phyloP scores from a whole-genome alignment of 2,113 vertebrate genomes.

The Oryzias javanicus region DNA sequence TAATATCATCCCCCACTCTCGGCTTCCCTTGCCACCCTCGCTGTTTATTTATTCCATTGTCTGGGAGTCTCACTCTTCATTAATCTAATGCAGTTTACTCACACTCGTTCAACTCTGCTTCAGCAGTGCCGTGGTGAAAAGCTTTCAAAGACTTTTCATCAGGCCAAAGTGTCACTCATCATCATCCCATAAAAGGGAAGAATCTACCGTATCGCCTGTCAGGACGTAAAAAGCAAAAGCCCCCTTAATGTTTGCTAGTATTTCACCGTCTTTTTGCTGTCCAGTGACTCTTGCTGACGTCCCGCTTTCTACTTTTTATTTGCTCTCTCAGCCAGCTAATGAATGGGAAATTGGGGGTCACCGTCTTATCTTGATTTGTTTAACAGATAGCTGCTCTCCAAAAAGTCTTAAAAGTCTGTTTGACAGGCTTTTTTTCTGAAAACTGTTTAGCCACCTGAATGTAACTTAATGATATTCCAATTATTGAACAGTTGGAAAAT shows the following conservation, averaged over 20 bases:
- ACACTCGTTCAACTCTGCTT: slow-evolving; percentile 45
- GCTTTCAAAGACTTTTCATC: slow-evolving; percentile 25
- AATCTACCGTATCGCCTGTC: slow-evolving; percentile 16
- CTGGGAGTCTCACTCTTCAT: slow-evolving; percentile 52
- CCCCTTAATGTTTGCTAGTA: slow-evolving; percentile 3
- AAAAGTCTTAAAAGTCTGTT: slow-evolving; percentile 21
- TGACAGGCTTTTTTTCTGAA: slow-evolving; percentile 10
- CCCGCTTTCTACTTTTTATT: slow-evolving; percentile 4
- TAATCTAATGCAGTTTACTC: slow-evolving; percentile 60
- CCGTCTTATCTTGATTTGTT: slow-evolving; percentile 21
- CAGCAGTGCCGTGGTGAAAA: slow-evolving; percentile 49
- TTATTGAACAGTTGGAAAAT: no score
- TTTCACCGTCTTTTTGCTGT: slow-evolving; percentile 1
- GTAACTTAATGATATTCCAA: background rate
- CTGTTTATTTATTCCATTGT: slow-evolving; percentile 43
- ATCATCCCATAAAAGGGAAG: slow-evolving; percentile 23
- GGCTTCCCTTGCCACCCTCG: slow-evolving; percentile 16
- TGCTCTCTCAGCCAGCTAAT: slow-evolving; percentile 17
- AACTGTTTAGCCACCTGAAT: slow-evolving; percentile 21
- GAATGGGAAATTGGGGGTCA: slow-evolving; percentile 18
- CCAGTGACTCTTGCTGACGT: slow-evolving; percentile 6
- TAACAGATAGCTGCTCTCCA: slow-evolving; percentile 21
- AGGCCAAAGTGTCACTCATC: slow-evolving; percentile 49
- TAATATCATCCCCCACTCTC: slow-evolving; percentile 27
- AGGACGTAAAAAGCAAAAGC: slow-evolving; percentile 34